Evolutionary conservation across 2,797 vertebrate species (phyloP).

Genomic region (Spinus pinus): DNA sequence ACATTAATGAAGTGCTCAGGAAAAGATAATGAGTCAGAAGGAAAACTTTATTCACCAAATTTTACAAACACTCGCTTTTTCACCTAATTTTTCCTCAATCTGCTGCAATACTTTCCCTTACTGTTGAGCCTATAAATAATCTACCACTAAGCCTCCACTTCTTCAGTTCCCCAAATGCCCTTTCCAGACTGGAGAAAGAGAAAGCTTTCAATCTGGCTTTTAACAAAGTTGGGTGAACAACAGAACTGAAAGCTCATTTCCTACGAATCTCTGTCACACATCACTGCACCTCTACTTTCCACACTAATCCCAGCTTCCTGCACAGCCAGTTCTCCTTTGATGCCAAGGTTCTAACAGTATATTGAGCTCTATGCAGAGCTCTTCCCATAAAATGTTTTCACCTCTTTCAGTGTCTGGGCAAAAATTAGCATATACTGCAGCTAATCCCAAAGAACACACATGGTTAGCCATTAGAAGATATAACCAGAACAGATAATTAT

Average conservation of each 20-base stretch:
- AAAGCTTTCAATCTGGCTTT: not conserved
- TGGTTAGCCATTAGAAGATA: not conserved
- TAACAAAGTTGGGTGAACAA: not conserved
- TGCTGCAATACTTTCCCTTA: not conserved
- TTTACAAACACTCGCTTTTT: not conserved
- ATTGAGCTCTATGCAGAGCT: not conserved
- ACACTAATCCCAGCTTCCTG: not conserved
- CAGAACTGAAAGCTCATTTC: constrained; percentile 9
- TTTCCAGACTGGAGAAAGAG: not conserved
- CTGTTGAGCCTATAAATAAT: not conserved
- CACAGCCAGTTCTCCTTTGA: not conserved
- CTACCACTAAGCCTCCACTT: not conserved
- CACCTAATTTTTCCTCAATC: not conserved
- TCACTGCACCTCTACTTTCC: not conserved
- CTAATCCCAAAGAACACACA: not conserved
- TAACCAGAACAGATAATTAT: not conserved
- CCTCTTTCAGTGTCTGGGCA: not conserved
- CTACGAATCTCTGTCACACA: not conserved
- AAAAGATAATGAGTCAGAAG: not conserved
- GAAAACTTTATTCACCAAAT: not conserved
- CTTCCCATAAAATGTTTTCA: not conserved
- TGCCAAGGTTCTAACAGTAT: not conserved
- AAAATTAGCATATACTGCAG: not conserved
- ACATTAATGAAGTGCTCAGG: not conserved
- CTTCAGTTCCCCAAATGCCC: not conserved